Conservation (phyloP, 2,888 invertebrate genomes). For the Aelia acuminata region DNA sequence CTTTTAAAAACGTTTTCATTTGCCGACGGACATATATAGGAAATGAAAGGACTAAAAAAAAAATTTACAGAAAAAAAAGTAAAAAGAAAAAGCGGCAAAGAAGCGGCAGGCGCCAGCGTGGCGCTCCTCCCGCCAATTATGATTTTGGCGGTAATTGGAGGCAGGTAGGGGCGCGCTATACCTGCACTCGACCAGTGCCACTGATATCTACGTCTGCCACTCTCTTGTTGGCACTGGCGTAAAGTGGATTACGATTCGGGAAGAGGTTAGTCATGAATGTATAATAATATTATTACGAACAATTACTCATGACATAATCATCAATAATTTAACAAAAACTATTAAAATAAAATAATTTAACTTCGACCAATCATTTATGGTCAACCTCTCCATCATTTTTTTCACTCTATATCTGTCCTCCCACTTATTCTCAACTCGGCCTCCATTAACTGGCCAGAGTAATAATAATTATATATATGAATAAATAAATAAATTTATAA, state of each 20-base stretch:
- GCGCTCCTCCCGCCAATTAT: constrained; percentile 44
- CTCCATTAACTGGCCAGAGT: too few species aligned
- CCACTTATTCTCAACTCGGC: too few species aligned
- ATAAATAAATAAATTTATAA: too few species aligned
- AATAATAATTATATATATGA: too few species aligned
- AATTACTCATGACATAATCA: too few species aligned
- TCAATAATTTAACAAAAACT: too few species aligned
- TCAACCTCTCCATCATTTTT: too few species aligned
- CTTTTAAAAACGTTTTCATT: constrained; percentile 48
- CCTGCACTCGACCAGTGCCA: not conserved
- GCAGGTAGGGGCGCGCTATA: constrained; percentile 39
- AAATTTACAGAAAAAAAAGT: not conserved
- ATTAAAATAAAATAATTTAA: too few species aligned
- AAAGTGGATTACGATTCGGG: not conserved
- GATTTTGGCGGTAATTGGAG: constrained; percentile 45
- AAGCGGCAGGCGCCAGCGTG: not conserved
- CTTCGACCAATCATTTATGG: too few species aligned
- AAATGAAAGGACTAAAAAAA: constrained; percentile 48
- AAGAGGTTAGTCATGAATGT: too few species aligned
- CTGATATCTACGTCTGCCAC: not conserved
- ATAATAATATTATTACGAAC: too few species aligned
- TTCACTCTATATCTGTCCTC: too few species aligned
- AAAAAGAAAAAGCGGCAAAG: constrained; percentile 12
- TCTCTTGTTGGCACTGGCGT: not conserved
- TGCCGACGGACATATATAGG: constrained; percentile 40